Evolutionary conservation across 2,888 invertebrate genomes (phyloP).

Genomic region (Coelogynopora nodosa): DNA sequence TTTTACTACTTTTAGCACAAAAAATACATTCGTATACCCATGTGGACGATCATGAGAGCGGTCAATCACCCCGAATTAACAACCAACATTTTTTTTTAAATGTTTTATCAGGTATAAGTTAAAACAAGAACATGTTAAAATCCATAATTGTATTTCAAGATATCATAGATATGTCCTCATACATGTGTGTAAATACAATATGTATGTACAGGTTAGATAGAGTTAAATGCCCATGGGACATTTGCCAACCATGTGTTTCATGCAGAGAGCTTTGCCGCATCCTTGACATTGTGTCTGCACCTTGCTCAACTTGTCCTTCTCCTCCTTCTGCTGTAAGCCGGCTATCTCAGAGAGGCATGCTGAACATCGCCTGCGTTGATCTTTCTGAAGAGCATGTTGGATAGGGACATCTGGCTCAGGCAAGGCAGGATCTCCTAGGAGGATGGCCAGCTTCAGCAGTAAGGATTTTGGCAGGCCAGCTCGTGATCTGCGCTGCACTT

Average conservation of each 20-base stretch:
- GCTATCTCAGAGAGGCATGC: not conserved
- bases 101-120: too few species aligned
- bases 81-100: too few species aligned
- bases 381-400: not conserved
- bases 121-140: too few species aligned
- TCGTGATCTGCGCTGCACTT: not conserved
- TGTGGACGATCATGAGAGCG: too few species aligned
- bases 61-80: too few species aligned
- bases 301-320: not conserved
- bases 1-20: too few species aligned
- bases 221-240: not conserved
- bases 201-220: not conserved
- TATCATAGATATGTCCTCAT: too few species aligned
- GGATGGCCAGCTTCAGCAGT: not conserved
- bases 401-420: not conserved
- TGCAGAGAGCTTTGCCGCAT: not conserved
- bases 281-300: slow-evolving; percentile 15
- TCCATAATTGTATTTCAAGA: too few species aligned
- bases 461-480: not conserved
- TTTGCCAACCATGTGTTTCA: not conserved
- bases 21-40: too few species aligned
- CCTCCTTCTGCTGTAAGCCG: not conserved
- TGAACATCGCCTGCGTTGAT: not conserved
- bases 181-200: too few species aligned
- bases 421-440: not conserved